Conservation (phyloP, 2,888 invertebrate species). For the Suillia variegata region DNA sequence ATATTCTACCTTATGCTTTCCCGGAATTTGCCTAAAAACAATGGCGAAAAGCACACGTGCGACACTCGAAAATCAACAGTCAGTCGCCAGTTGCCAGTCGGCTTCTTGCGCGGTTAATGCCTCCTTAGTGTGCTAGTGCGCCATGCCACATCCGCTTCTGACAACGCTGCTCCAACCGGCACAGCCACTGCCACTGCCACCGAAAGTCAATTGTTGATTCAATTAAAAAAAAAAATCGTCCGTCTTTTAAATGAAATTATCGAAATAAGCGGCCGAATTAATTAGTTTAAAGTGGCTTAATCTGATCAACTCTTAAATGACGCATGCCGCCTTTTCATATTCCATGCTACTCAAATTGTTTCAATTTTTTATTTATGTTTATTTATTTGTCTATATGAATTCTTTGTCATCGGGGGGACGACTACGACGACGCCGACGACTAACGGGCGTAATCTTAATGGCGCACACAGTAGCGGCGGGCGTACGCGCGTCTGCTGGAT, state of each 20-base stretch:
- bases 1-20: not conserved
- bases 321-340: too few relatives aligned
- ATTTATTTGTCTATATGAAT: too few relatives aligned
- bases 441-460: too few relatives aligned
- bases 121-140: too few relatives aligned
- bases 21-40: not conserved
- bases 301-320: constrained; percentile 40
- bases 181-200: too few relatives aligned
- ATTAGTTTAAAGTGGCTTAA: constrained; percentile 42
- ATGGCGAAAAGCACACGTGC: constrained; percentile 13
- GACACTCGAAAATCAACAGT: constrained; percentile 18
- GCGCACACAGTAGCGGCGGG: too few relatives aligned
- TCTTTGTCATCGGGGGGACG: not conserved
- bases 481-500: constrained; percentile 1
- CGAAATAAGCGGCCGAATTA: constrained; percentile 31
- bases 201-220: constrained; percentile 16
- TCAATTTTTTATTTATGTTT: not conserved
- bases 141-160: constrained; percentile 1
- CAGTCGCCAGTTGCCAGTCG: not conserved
- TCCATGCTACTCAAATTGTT: too few relatives aligned
- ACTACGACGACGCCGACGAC: not conserved
- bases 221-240: constrained; percentile 8
- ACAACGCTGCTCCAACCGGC: too few relatives aligned
- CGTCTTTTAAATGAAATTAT: constrained; percentile 15
- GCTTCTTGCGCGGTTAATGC: not conserved